Percentiles rank a stretch among this genome's conserved stretches.
phyloP scores from a whole-genome alignment of 1,140 invertebrate genomes.

The Brachionus rubens region DNA sequence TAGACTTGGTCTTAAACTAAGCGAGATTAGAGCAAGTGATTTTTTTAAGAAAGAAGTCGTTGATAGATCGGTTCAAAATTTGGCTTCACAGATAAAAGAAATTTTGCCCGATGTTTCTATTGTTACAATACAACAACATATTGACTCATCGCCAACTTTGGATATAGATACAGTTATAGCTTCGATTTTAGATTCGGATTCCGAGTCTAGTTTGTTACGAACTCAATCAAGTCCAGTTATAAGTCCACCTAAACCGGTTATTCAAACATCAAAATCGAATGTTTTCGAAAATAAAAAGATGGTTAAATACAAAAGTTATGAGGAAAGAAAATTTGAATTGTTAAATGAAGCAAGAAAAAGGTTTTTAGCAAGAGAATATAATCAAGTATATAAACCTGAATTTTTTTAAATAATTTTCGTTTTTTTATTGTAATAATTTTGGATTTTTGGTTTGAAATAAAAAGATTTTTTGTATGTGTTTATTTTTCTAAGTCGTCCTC shows the following conservation, averaged over 20 bases:
- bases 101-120: conserved; percentile 40
- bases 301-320: not conserved
- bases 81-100: conserved; percentile 25
- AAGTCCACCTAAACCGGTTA: not conserved
- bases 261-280: not conserved
- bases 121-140: conserved; percentile 22
- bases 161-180: conserved; percentile 44
- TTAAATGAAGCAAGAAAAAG: conserved; percentile 14
- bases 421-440: not conserved
- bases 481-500: no score
- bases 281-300: not conserved
- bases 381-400: not conserved
- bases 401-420: not conserved
- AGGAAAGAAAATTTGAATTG: conserved; percentile 42
- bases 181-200: conserved; percentile 23
- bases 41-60: not conserved
- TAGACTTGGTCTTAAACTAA: not conserved
- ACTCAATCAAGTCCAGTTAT: not conserved
- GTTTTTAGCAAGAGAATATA: conserved; percentile 6
- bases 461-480: no score
- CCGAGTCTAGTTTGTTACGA: not conserved
- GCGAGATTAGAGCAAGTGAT: not conserved
- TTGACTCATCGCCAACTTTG: not conserved
- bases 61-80: not conserved
- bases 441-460: not conserved